Percentiles rank a stretch among this genome's conserved stretches.
These are phyloP conservation scores for Scaeva pyrastri DNA, from an alignment of 2,888 invertebrate species.

Conservation along the genomic window DNA sequence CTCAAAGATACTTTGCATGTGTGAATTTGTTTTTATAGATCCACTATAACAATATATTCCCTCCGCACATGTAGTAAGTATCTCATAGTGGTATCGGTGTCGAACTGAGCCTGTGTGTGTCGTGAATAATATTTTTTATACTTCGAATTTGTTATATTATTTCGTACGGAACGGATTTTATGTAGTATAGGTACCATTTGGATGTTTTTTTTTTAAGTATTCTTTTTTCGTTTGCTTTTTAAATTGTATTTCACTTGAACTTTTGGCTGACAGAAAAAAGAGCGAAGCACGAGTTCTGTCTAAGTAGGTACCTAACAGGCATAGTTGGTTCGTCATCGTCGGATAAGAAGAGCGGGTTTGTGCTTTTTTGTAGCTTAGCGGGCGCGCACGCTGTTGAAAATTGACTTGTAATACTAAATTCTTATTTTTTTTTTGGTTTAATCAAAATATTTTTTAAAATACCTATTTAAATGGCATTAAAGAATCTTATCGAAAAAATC, in stretches of 20 bases:
- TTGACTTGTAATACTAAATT: slow-evolving; percentile 10
- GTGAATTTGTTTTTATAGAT: slow-evolving; percentile 60
- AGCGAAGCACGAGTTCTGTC: slow-evolving; percentile 76
- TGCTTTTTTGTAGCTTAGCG: slow-evolving; percentile 58
- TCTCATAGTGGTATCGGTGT: slow-evolving; percentile 23
- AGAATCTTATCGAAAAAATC: slow-evolving; percentile 37
- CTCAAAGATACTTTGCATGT: slow-evolving; percentile 46
- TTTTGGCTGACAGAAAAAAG: slow-evolving; percentile 73
- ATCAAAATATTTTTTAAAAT: slow-evolving; percentile 6
- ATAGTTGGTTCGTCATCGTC: slow-evolving; percentile 76
- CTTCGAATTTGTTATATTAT: slow-evolving; percentile 70
- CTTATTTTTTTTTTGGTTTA: neutral
- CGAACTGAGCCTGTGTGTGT: slow-evolving; percentile 51
- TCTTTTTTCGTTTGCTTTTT: slow-evolving; percentile 37
- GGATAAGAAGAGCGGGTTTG: slow-evolving; percentile 75
- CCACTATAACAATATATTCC: slow-evolving; percentile 49
- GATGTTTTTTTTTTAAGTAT: slow-evolving; percentile 28
- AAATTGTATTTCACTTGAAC: slow-evolving; percentile 74
- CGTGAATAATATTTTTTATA: slow-evolving; percentile 45
- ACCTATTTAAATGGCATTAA: slow-evolving; percentile 8
- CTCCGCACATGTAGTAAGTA: slow-evolving; percentile 24
- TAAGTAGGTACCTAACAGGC: slow-evolving; percentile 76
- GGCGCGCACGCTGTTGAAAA: slow-evolving; percentile 68
- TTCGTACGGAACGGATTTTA: slow-evolving; percentile 64
- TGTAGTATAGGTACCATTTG: slow-evolving; percentile 41